Evolutionary conservation across 30 jellyfish, hydroid and myxozoan genomes (phyloP), one percentile per base, ranked within the genome.

Genomic region (Hydra vulgaris): DNA sequence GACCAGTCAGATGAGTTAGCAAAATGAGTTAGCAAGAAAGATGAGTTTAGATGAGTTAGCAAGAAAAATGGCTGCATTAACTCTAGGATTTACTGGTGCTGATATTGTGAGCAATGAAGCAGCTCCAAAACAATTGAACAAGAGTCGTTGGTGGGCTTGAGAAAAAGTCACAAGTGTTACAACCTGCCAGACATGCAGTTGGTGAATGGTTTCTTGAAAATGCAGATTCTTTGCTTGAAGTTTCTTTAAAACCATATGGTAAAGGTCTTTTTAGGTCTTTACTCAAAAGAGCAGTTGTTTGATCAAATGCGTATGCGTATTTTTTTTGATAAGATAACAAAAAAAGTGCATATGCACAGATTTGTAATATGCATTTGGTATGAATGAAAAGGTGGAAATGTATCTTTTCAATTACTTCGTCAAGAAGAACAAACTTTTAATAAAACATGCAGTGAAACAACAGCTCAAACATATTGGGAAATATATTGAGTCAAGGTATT

Each of bases 151-250:
- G 95, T 55, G 99, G 99, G 1, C 92, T 94, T 71, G 99, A 94
- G 74, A 94, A 94, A 93, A 94, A 94, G 70, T 87, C 99, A 20
- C 99, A 94, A 72, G 99, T 94, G 23, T 74, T 94, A 85, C 99
- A 94, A 79, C 99, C 99, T 0, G 96, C 99, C 21, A 97, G 99
- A 0, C 99, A 94, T 79, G 99, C 99, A 0, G 99, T 94, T 16
- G 95, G 97, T 8, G 97, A 97, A 1, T 94, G 97, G 97, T 94
- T 21, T 74, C 73, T 88, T 21, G 96, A 88, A 69, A 95, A 94
- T 79, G 99, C 99, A 17, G 97, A 94, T 61, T 97, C 99, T 1
- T 83, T 94, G 5, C 80, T 94, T 70, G 88, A 94, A 87, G 99
- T 94, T 7, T 94, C 99, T 20, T 88, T 94, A 73, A 94, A 88